Evolutionary conservation across 2,113 vertebrate genomes (phyloP), one percentile per base, ranked within the genome.

Genomic region (Melospiza georgiana): DNA sequence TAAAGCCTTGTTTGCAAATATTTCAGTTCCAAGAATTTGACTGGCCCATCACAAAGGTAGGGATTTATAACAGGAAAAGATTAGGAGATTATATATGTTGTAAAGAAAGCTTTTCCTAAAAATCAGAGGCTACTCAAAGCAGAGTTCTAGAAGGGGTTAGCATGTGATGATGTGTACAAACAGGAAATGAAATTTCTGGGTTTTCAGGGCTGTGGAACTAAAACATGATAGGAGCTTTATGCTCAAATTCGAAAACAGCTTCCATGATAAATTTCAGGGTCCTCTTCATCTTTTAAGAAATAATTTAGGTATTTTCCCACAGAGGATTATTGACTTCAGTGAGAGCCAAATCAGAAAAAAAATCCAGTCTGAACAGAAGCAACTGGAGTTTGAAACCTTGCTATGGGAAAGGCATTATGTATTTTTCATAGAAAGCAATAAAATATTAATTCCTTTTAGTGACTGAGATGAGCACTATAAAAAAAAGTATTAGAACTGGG

Each of bases 381-480:
- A 5, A 55, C 52, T 54, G 22, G 41, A 85, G 79, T 86, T 86
- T 78, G 80, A 91, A 92, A 78, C 37, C 86, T 66, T 78, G 65
- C 77, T 92, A 59, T 77, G 78, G 67, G 63, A 85, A 84, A 67
- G 84, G 41, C 51, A 69, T 91, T 82, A 96, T 95, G 74, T 91
- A 96, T 96, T 97, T 96, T 97, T 97, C 92, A 97, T 94, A 84
- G 87, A 97, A 92, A 93, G 55, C 74, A 89, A 94, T 97, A 48
- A 96, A 97, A 96, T 96, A 97, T 97, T 95, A 87, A 97, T 97
- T 89, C 41, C n/a, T 95, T 91, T 95, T 79, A 94, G 95, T 92
- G 87, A 84, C 39, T 95, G 85, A 79, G 81, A 95, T 84, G 95
- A 93, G 77, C 75, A 82, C 59, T 82, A 62, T 78, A 57, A 89